Conservation (phyloP, 1,140 invertebrate genomes). For the Zaprionus camerounensis region DNA sequence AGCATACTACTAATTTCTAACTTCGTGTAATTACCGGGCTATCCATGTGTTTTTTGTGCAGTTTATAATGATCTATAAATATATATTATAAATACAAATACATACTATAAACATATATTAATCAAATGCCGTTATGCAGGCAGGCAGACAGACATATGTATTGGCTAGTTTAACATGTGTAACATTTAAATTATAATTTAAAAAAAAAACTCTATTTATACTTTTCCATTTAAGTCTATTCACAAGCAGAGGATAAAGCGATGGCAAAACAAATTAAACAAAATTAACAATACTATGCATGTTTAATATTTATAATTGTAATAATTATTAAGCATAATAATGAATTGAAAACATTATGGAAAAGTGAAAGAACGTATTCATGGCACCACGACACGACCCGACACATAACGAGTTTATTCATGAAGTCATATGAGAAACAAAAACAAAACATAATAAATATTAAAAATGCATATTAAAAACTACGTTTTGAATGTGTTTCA, state of each 20-base stretch:
- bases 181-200: constrained; percentile 38
- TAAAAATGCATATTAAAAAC: constrained; percentile 54
- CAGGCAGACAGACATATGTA: constrained; percentile 13
- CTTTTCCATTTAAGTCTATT: constrained; percentile 65
- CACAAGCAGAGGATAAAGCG: constrained; percentile 18
- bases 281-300: constrained; percentile 75
- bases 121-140: neutral
- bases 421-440: constrained; percentile 43
- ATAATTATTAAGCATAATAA: constrained; percentile 57
- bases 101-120: constrained; percentile 6
- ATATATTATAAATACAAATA: constrained; percentile 18
- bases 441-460: constrained; percentile 39
- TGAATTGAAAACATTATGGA: constrained; percentile 30
- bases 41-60: constrained; percentile 33
- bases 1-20: constrained; percentile 50
- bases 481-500: constrained; percentile 6
- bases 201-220: constrained; percentile 63
- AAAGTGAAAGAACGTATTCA: constrained; percentile 48
- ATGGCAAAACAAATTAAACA: constrained; percentile 54
- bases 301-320: constrained; percentile 81
- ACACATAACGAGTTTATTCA: constrained; percentile 64
- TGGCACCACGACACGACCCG: constrained; percentile 12
- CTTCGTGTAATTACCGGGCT: constrained; percentile 41
- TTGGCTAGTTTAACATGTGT: constrained; percentile 47
- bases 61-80: constrained; percentile 14